phyloP scores from a whole-genome alignment of 2,797 vertebrate genomes.

The Avahi laniger region DNA sequence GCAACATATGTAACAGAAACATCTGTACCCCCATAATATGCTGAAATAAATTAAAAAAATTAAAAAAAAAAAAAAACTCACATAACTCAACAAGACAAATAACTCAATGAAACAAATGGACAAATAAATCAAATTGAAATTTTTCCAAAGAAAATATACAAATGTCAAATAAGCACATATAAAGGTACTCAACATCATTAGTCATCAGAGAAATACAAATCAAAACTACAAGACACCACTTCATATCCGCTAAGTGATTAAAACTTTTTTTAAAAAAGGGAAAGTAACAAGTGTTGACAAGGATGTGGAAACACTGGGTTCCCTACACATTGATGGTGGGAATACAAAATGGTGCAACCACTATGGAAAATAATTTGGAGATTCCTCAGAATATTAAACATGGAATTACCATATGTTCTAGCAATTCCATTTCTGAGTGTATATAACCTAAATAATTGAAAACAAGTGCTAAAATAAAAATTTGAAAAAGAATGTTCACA shows the following conservation, averaged over 20 bases:
- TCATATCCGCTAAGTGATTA: background rate
- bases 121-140: background rate
- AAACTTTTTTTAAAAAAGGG: background rate
- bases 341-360: background rate
- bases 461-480: background rate
- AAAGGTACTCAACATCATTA: background rate
- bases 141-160: background rate
- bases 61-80: too few relatives aligned
- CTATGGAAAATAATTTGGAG: background rate
- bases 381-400: background rate
- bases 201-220: background rate
- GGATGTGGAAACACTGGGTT: background rate
- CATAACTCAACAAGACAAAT: background rate
- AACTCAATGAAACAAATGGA: background rate
- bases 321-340: background rate
- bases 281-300: background rate
- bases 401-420: background rate
- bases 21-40: too few relatives aligned
- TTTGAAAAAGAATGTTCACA: background rate
- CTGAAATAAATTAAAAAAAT: too few relatives aligned
- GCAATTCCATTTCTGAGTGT: background rate
- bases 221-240: background rate
- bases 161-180: background rate
- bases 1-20: too few relatives aligned
- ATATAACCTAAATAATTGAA: background rate